A percentile compares a stretch with the other conserved stretches of the same genome.
These are phyloP conservation scores for Hermatobates lingyangjiaoensis DNA, from an alignment of 1,140 invertebrate genomes.

Conservation along the genomic window DNA sequence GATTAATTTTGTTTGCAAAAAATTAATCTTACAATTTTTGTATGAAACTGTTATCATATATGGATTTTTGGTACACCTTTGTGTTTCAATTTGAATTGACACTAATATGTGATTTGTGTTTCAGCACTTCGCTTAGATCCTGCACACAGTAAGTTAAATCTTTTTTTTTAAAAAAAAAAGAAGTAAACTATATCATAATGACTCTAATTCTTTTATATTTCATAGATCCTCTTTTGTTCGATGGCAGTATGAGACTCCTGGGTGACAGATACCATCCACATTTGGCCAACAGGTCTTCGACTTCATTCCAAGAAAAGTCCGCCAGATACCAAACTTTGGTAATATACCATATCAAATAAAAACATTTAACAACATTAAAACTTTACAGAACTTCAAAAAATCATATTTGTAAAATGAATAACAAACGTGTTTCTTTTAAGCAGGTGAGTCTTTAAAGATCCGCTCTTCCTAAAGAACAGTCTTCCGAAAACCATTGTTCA, in stretches of 20 bases:
- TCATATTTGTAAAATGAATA: no score
- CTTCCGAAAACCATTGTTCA: no score
- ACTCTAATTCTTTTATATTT: constrained; percentile 15
- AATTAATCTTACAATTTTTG: no score
- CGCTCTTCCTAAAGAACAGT: no score
- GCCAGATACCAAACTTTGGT: constrained; percentile 39
- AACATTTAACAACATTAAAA: background rate
- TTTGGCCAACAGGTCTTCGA: constrained; percentile 30
- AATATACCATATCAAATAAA: constrained; percentile 17
- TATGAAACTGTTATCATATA: no score
- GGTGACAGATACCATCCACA: constrained; percentile 44
- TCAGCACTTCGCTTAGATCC: constrained; percentile 27
- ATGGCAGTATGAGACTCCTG: constrained; percentile 42
- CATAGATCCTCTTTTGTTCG: constrained; percentile 43
- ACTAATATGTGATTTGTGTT: no score
- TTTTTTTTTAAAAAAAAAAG: background rate
- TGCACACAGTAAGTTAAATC: constrained; percentile 25
- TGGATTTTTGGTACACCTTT: no score
- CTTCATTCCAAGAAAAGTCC: constrained; percentile 34
- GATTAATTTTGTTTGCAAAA: no score
- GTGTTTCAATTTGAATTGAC: no score
- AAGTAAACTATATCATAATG: background rate
- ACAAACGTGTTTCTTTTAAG: no score
- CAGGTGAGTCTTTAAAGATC: no score
- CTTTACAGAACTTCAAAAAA: no score